Conservation (phyloP, 2,888 invertebrate species). For the Sisyra nigra region DNA sequence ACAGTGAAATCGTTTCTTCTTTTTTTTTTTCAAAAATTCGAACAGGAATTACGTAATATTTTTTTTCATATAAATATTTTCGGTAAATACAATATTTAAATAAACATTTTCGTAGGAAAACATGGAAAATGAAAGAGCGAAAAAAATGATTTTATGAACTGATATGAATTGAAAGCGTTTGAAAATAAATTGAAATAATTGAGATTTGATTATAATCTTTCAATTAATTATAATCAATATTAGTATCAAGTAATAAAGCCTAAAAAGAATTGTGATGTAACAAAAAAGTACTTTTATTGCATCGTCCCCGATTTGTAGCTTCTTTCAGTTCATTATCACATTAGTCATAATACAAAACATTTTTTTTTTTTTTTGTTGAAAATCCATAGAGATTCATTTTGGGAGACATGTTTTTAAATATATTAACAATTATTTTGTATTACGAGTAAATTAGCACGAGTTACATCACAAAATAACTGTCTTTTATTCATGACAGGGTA, state of each 20-base stretch:
- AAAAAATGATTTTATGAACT: background rate
- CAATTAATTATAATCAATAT: background rate
- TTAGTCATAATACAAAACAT: background rate
- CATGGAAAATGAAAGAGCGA: background rate
- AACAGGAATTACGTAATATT: no score
- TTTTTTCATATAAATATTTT: no score
- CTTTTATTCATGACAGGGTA: conserved; percentile 3
- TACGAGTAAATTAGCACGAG: background rate
- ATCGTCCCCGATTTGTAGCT: conserved; percentile 4
- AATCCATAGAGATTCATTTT: background rate
- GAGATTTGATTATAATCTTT: no score
- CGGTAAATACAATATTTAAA: no score
- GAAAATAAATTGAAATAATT: background rate
- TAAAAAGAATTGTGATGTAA: conserved; percentile 1
- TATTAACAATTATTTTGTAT: background rate
- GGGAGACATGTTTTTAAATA: background rate
- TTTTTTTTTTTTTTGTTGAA: background rate
- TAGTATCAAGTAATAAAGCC: background rate
- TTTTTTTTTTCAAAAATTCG: no score
- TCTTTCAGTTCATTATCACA: background rate
- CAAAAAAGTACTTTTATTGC: conserved; percentile 1
- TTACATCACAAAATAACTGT: conserved; percentile 2
- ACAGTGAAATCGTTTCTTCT: no score
- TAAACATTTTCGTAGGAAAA: no score
- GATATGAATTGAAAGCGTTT: conserved; percentile 6